Percentiles rank a stretch among this genome's conserved stretches.
Evolutionary conservation across 2,113 vertebrate species (phyloP).

Genomic region (Istiophorus platypterus): DNA sequence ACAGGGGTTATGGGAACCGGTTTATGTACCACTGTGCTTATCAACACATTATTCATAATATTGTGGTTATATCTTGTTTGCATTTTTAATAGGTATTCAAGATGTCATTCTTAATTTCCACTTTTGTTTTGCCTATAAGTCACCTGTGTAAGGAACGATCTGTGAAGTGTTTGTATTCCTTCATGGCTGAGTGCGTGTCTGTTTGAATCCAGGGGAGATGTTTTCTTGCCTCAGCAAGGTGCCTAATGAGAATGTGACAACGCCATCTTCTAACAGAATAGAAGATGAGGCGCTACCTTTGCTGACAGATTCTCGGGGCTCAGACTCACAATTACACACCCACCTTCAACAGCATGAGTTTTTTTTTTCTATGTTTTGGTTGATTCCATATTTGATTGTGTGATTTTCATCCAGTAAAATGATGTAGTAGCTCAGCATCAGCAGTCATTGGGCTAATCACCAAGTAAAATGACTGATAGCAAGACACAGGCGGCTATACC

Average conservation of each 20-base stretch:
- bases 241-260: conserved; percentile 21
- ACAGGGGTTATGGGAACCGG: background rate
- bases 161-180: background rate
- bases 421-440: background rate
- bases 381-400: background rate
- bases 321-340: conserved; percentile 28
- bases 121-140: background rate
- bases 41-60: background rate
- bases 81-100: background rate
- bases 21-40: background rate
- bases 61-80: background rate
- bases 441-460: background rate
- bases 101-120: background rate
- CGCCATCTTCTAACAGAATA: conserved; percentile 43
- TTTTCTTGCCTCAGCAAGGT: conserved; percentile 10
- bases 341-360: background rate
- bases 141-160: conserved; percentile 5
- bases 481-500: conserved; percentile 37
- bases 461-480: background rate
- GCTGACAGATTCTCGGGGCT: conserved; percentile 17
- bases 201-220: conserved; percentile 19
- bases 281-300: conserved; percentile 34
- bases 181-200: background rate
- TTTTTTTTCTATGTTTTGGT: background rate
- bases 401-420: background rate